These are phyloP conservation scores for Leptinotarsa lineolata DNA, from an alignment of 1,140 invertebrate species.

Conservation along the genomic window DNA sequence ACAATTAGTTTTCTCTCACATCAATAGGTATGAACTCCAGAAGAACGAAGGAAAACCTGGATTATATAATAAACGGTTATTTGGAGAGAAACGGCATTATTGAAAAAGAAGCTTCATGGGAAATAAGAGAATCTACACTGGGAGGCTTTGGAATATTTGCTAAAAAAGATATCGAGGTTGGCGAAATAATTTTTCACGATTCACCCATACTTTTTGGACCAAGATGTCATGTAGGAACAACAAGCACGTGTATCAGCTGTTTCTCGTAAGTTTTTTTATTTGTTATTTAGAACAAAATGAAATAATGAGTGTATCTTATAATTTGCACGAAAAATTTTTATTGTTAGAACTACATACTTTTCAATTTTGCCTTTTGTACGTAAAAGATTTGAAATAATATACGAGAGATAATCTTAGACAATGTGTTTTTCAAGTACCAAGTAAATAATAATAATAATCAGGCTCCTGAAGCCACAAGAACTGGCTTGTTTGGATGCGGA, in stretches of 20 bases:
- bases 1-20: not conserved
- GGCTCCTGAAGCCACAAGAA: too few species aligned
- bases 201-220: conserved; percentile 69
- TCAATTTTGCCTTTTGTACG: too few species aligned
- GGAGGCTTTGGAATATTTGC: conserved; percentile 70
- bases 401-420: too few species aligned
- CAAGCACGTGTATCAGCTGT: conserved; percentile 60
- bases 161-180: conserved; percentile 63
- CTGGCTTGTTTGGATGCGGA: too few species aligned
- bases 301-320: too few species aligned
- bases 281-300: too few species aligned
- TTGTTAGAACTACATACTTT: too few species aligned
- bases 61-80: conserved; percentile 34
- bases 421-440: too few species aligned
- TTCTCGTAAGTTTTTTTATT: conserved; percentile 51
- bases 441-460: too few species aligned
- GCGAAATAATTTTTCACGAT: conserved; percentile 72
- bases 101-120: conserved; percentile 36
- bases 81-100: conserved; percentile 31
- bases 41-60: conserved; percentile 27
- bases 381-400: too few species aligned
- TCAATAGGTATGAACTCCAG: not conserved
- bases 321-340: too few species aligned
- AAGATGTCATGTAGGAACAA: conserved; percentile 56
- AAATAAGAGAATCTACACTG: conserved; percentile 39